Evolutionary conservation across 2,888 invertebrate species (phyloP).

Genomic region (Melipona beecheii): DNA sequence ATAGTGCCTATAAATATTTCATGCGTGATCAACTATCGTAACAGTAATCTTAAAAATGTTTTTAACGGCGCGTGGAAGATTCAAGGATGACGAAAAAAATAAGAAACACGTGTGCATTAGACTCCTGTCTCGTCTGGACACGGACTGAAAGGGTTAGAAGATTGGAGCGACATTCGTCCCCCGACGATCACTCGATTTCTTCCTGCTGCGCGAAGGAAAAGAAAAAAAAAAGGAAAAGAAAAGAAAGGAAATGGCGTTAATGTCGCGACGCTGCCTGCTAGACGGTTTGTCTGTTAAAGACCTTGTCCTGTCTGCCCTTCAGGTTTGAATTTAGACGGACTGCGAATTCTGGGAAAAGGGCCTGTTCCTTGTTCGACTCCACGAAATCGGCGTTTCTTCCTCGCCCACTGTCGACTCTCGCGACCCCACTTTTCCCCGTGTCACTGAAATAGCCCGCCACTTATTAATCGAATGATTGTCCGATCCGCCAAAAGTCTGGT

Average conservation of each 20-base stretch:
- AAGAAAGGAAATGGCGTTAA: constrained; percentile 61
- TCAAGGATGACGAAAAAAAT: constrained; percentile 4
- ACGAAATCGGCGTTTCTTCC: constrained; percentile 48
- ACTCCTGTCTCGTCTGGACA: background rate
- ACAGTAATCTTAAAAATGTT: background rate
- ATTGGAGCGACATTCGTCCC: constrained; percentile 1
- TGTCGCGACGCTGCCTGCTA: constrained; percentile 62
- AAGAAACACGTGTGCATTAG: background rate
- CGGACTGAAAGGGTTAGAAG: constrained; percentile 20
- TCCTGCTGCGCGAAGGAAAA: constrained; percentile 39
- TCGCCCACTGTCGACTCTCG: constrained; percentile 11
- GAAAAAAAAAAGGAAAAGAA: constrained; percentile 50
- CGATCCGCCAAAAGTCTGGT: constrained; percentile 11
- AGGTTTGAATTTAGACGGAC: constrained; percentile 64
- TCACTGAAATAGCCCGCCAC: constrained; percentile 43
- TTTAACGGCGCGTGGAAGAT: background rate
- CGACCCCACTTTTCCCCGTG: constrained; percentile 2
- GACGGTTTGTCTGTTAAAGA: constrained; percentile 61
- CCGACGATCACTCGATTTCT: constrained; percentile 4
- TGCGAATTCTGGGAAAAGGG: constrained; percentile 53
- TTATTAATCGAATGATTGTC: constrained; percentile 45
- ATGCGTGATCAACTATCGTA: too few species aligned
- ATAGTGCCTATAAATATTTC: too few species aligned
- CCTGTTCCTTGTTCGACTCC: constrained; percentile 43
- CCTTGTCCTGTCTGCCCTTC: constrained; percentile 67